phyloP scores from a whole-genome alignment of 2,797 vertebrate species.

The Micrastur ruficollis region DNA sequence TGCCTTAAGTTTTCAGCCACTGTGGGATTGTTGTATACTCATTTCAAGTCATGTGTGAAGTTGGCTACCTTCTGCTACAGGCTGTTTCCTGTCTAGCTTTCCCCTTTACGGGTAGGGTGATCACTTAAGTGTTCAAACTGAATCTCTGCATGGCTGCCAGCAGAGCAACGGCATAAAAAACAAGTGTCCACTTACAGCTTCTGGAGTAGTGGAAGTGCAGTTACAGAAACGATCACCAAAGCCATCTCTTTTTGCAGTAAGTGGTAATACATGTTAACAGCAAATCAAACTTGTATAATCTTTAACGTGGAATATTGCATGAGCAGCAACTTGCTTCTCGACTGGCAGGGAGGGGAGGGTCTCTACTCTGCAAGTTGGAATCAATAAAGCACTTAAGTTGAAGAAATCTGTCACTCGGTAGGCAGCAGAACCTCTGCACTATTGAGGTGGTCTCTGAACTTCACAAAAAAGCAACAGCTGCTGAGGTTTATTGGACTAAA shows the following conservation, averaged over 20 bases:
- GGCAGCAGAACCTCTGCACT: background rate
- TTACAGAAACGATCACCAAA: background rate
- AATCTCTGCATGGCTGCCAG: background rate
- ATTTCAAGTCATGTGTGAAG: background rate
- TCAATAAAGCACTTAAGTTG: background rate
- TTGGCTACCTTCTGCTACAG: background rate
- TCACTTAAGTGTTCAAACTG: fast-evolving
- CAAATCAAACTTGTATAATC: background rate
- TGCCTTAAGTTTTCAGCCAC: background rate
- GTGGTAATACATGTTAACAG: background rate
- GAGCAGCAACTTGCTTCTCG: background rate
- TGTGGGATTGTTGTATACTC: fast-evolving
- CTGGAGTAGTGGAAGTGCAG: background rate
- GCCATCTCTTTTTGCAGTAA: background rate
- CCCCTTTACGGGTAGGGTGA: too few species aligned
- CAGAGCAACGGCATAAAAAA: background rate
- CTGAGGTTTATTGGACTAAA: background rate
- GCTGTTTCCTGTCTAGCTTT: background rate
- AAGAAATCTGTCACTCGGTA: background rate
- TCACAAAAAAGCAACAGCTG: background rate
- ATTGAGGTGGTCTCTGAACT: background rate
- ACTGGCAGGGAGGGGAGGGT: background rate
- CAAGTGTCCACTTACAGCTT: background rate
- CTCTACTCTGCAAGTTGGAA: background rate
- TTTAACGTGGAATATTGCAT: fast-evolving